Evolutionary conservation across 92 coral and sea anemone genomes (phyloP), one percentile per base, ranked within the genome.

Genomic region (Epizoanthus rinbou): DNA sequence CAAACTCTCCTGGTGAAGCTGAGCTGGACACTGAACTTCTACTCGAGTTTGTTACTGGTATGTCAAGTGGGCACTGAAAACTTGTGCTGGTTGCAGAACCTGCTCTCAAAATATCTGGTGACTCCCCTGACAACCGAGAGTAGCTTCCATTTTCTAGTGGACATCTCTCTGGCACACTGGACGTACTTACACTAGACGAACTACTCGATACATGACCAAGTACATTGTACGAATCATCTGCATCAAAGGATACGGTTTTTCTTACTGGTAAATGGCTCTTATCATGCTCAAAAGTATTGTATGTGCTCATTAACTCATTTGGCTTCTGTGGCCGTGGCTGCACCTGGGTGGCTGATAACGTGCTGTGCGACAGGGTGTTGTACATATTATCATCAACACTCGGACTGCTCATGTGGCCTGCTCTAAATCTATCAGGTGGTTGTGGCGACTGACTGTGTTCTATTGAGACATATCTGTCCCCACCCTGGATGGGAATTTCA

Each of bases 1-100:
- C 98, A 53, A 83, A 89, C 69, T 93, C 95, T 58, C 79, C 92
- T 19, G 80, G 71, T 9, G 86, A 75, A 25, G 84, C 76, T 18
- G 93, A 76, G 52, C 74, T 85, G 59, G 52, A 21, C n/a, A 68
- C 79, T 19, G 80, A 35, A 60, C 53, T 66, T 56, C 92, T 86
- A 6, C 83, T 71, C 5, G 63, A 80, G 57, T 47, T 60, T 75
- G 74, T 16, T 43, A 43, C 81, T 9, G 56, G 19, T 18, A 78
- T 73, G 72, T 66, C 59, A 22, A 28, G 70, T 24, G 79, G 52
- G 11, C 68, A 63, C 43, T 70, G 69, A 4, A 41, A 22, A 57
- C 33, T 35, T 57, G 22, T 69, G 14, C 43, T 82, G 57, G 53
- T 15, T 69, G 16, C 41, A 56, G 85, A 25, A 21, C 57, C 62